Evolutionary conservation across 2,888 invertebrate genomes (phyloP), one percentile per base, ranked within the genome.

Genomic region (Steinernema hermaphroditum): DNA sequence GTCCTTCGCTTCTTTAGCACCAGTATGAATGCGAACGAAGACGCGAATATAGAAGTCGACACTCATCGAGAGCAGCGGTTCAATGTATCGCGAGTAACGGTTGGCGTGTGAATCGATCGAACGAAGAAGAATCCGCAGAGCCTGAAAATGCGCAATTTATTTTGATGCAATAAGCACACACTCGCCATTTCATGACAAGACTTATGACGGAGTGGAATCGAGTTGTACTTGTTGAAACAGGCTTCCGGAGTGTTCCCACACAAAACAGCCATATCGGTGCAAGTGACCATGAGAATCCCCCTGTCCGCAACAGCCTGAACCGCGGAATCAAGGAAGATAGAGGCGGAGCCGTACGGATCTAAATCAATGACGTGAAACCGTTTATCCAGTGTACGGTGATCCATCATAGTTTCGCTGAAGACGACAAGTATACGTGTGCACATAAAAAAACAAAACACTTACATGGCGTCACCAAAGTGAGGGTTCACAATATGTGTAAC

Each of bases 321-420:
- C 0, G 94, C 94, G 0, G 92, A 90, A 86, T 96, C 95, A 0
- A 99, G 89, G 88, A 98, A 99, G 49, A 91, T 91, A 0, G 93
- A 92, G 0, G 98, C 95, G 82, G 94, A 94, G 0, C 98, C 98
- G 80, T 97, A 99, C 0, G 98, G 98, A 89, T 99, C 98, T 73
- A 99, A 88, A 88, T 99, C 98, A 70, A 99, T 91, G 0, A 92
- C 93, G 84, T 95, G 91, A 87, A 95, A 96, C 46, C 92, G 90
- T 72, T 92, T 90, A 0, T 88, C 85, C 27, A 89, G 88, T 24
- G 89, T 89, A 70, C 92, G 91, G 82, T 92, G 91, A 80, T 91
- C 90, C 84, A 94, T 93, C 94, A 96, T 94, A 0, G 94, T 86
- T 88, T 92, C 91, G 80, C 94, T 94, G 87, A 16, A 89, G 88